A percentile compares a stretch with the other conserved stretches of the same genome.
phyloP scores from a whole-genome alignment of 2,113 vertebrate genomes.

The Hydropotes inermis region DNA sequence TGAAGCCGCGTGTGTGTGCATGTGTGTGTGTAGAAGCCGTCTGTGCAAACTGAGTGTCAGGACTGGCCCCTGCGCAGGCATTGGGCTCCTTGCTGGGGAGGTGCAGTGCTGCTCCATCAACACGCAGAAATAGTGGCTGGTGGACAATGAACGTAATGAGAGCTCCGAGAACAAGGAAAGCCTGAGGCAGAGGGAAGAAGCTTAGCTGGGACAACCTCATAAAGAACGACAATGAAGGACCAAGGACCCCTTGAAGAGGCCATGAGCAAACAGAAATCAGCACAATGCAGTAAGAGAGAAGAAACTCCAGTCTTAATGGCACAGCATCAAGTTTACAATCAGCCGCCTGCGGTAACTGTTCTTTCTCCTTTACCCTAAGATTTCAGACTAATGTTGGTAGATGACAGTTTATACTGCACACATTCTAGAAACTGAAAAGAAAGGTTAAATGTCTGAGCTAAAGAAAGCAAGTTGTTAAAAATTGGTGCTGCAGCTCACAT shows the following conservation, averaged over 20 bases:
- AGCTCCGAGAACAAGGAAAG: constrained; percentile 46
- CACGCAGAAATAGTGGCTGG: constrained; percentile 18
- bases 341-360: neutral
- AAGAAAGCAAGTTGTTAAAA: neutral
- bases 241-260: constrained; percentile 46
- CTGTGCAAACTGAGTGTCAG: neutral
- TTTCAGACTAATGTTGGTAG: neutral
- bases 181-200: constrained; percentile 56
- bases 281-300: constrained; percentile 29
- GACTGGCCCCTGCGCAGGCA: neutral
- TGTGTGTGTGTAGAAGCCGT: neutral
- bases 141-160: constrained; percentile 45
- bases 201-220: constrained; percentile 36
- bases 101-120: neutral
- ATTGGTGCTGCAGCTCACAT: neutral
- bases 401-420: neutral
- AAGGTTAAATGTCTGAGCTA: constrained; percentile 33
- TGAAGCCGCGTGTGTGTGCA: too few relatives aligned
- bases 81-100: neutral
- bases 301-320: neutral
- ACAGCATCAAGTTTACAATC: neutral
- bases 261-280: constrained; percentile 46
- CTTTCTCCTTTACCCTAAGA: constrained; percentile 25
- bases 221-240: constrained; percentile 39
- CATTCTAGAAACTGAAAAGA: neutral